These are phyloP conservation scores for Nomada fabriciana DNA, from an alignment of 2,888 invertebrate species.

Conservation along the genomic window DNA sequence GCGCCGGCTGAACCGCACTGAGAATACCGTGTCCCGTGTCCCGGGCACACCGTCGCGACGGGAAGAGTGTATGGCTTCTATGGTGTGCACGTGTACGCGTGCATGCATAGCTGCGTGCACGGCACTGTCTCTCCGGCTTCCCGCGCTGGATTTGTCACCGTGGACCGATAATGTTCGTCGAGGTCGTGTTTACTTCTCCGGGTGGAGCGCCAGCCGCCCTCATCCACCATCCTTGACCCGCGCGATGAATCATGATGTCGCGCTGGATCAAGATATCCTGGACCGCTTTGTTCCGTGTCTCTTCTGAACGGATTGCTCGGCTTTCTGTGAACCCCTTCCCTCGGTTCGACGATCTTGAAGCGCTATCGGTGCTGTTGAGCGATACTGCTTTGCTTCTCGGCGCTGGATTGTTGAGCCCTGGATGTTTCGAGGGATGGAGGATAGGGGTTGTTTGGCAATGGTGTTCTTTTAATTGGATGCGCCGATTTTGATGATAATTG, in stretches of 20 bases:
- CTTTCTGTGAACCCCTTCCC: not conserved
- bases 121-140: not conserved
- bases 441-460: too few relatives aligned
- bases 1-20: slow-evolving; percentile 71
- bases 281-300: slow-evolving; percentile 19
- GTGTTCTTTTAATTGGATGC: too few relatives aligned
- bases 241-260: slow-evolving; percentile 52
- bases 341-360: not conserved
- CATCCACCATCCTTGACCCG: slow-evolving; percentile 25
- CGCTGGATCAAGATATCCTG: slow-evolving; percentile 32
- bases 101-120: too few relatives aligned
- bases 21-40: slow-evolving; percentile 48
- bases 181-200: slow-evolving; percentile 51
- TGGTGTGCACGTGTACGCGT: not conserved
- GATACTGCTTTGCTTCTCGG: not conserved
- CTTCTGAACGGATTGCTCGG: slow-evolving; percentile 2
- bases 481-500: too few relatives aligned
- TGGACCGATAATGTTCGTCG: slow-evolving; percentile 53
- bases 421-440: too few relatives aligned
- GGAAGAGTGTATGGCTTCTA: slow-evolving; percentile 21
- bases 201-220: slow-evolving; percentile 16
- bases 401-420: too few relatives aligned
- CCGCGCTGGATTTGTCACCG: slow-evolving; percentile 57
- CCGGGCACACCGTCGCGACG: slow-evolving; percentile 15
- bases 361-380: not conserved